Percentiles rank a stretch among this genome's conserved stretches.
phyloP scores from a whole-genome alignment of 1,140 invertebrate genomes.

The Trichonephila clavipes region DNA sequence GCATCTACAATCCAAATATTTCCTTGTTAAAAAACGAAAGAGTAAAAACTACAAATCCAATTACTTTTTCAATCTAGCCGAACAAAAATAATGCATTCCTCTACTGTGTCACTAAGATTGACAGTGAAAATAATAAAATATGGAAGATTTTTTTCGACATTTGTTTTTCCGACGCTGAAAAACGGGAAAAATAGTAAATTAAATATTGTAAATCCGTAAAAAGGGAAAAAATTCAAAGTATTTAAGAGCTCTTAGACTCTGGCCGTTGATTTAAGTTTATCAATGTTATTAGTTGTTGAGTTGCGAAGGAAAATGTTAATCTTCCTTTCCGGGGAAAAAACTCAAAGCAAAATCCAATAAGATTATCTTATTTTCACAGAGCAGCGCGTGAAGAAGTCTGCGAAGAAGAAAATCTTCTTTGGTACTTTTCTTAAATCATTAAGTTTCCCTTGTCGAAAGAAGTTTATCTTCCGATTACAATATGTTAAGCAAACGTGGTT shows the following conservation, averaged over 20 bases:
- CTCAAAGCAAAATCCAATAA: slow-evolving; percentile 29
- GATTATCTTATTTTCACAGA: slow-evolving; percentile 40
- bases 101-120: background rate
- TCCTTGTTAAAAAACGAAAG: too few relatives aligned
- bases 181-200: background rate
- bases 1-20: background rate
- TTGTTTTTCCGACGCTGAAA: background rate
- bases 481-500: background rate
- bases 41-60: background rate
- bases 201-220: background rate
- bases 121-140: background rate
- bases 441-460: background rate
- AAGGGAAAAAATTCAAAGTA: slow-evolving; percentile 16
- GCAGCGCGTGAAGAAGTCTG: background rate
- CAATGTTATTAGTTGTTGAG: background rate
- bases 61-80: background rate
- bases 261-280: background rate
- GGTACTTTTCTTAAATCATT: background rate
- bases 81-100: background rate
- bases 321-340: background rate
- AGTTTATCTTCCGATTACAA: background rate
- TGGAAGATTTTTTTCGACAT: background rate
- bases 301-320: slow-evolving; percentile 7
- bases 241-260: background rate
- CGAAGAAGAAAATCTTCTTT: background rate